Conservation (phyloP, 2,113 vertebrate species). For the Salvator merianae region DNA sequence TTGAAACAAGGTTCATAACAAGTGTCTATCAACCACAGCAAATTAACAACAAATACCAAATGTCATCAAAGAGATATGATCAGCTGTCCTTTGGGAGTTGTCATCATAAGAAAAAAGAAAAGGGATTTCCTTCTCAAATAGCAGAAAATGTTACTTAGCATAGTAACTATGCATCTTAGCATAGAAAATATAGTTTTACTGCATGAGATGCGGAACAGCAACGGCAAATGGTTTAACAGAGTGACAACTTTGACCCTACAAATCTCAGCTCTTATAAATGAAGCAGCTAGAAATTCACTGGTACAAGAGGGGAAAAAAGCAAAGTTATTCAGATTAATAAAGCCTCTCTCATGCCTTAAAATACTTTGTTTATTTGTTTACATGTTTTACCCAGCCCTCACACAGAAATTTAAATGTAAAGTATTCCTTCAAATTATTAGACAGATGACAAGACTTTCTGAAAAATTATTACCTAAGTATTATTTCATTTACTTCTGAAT, state of each 20-base stretch:
- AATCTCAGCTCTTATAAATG: constrained; percentile 43
- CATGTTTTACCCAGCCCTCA: neutral
- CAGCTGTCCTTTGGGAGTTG: constrained; percentile 13
- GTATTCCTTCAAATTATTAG: too few species aligned
- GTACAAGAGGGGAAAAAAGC: neutral
- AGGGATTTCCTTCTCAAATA: neutral
- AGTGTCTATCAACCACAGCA: constrained; percentile 51
- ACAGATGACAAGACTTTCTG: neutral
- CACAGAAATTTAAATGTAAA: too few species aligned
- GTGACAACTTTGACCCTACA: constrained; percentile 32
- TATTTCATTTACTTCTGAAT: too few species aligned
- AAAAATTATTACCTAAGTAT: neutral
- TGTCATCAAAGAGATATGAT: constrained; percentile 24
- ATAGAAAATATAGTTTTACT: neutral
- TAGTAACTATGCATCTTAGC: neutral
- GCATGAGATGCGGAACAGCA: neutral
- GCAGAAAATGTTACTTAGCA: neutral
- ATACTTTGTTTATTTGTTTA: neutral
- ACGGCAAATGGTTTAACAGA: constrained; percentile 28
- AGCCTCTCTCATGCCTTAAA: neutral
- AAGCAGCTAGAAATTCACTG: constrained; percentile 37
- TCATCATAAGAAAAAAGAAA: neutral
- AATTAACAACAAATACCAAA: constrained; percentile 53
- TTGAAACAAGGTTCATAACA: constrained; percentile 23
- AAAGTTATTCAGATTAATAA: neutral